Evolutionary conservation across 2,888 invertebrate species (phyloP).

Genomic region (Drosophila mettleri): DNA sequence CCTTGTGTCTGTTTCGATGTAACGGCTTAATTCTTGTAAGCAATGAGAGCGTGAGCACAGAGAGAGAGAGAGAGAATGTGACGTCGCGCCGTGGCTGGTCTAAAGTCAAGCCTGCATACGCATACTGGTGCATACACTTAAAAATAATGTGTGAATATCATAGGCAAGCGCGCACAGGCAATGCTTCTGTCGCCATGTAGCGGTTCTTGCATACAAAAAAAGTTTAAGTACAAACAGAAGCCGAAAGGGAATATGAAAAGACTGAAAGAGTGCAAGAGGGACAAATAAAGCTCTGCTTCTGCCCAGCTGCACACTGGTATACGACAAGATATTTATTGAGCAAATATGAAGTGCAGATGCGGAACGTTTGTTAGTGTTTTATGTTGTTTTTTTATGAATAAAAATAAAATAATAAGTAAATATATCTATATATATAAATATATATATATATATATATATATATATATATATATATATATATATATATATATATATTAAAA

Average conservation of each 20-base stretch:
- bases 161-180: neutral
- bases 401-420: neutral
- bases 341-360: neutral
- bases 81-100: neutral
- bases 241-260: neutral
- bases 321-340: neutral
- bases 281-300: neutral
- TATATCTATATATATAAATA: neutral
- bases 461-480: neutral
- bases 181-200: conserved; percentile 2
- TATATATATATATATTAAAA: neutral
- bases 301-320: conserved; percentile 27
- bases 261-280: neutral
- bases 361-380: no score
- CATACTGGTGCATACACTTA: neutral
- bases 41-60: neutral
- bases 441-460: neutral
- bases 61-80: neutral
- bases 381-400: neutral
- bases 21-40: conserved; percentile 16
- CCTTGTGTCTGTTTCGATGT: conserved; percentile 1
- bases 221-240: neutral
- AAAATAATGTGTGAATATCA: neutral
- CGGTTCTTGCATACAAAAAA: neutral
- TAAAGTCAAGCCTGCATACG: no score